Conservation (phyloP, 2,113 vertebrate species). For the Callopanchax toddi region DNA sequence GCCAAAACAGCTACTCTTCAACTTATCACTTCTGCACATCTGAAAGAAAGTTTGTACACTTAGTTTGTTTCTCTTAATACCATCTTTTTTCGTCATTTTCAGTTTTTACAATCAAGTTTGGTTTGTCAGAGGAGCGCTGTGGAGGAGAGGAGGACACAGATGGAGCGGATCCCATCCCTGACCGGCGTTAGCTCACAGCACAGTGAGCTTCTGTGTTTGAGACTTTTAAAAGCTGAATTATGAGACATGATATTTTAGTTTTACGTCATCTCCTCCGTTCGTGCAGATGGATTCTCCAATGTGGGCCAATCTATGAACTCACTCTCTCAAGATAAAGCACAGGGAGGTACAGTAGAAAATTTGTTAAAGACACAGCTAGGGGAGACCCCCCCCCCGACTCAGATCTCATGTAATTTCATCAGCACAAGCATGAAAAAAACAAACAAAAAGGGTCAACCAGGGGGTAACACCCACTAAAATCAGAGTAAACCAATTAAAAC, state of each 20-base stretch:
- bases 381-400: slow-evolving; percentile 37
- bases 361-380: slow-evolving; percentile 34
- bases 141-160: slow-evolving; percentile 38
- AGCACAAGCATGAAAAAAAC: slow-evolving; percentile 28
- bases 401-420: slow-evolving; percentile 26
- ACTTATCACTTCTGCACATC: slow-evolving; percentile 76
- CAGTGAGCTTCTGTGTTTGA: not conserved
- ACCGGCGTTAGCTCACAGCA: not conserved
- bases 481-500: slow-evolving; percentile 38
- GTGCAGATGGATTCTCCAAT: slow-evolving; percentile 22
- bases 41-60: slow-evolving; percentile 81
- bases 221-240: slow-evolving; percentile 4
- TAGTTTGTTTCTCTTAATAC: slow-evolving; percentile 59
- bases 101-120: slow-evolving; percentile 77
- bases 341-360: slow-evolving; percentile 55
- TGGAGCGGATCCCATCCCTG: slow-evolving; percentile 8
- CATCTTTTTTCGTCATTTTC: slow-evolving; percentile 58
- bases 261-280: slow-evolving; percentile 30
- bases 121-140: slow-evolving; percentile 52
- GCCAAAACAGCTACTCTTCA: slow-evolving; percentile 77
- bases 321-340: slow-evolving; percentile 57
- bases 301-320: slow-evolving; percentile 26
- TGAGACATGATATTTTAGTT: not conserved
- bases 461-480: slow-evolving; percentile 30
- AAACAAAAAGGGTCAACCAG: slow-evolving; percentile 35